Conservation (phyloP, 2,113 vertebrate species). For the Gobio gobio region DNA sequence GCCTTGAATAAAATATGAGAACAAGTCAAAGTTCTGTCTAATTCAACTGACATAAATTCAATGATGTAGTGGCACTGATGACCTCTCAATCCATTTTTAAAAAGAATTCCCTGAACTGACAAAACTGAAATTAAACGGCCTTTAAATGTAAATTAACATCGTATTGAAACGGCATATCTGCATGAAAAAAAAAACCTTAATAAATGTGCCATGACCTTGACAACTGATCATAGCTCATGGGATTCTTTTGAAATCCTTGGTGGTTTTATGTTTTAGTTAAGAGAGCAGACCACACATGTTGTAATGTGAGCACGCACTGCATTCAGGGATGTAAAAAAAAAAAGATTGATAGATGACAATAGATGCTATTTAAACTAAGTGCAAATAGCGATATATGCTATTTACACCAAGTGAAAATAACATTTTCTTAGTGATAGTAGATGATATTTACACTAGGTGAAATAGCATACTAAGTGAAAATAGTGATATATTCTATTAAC, state of each 20-base stretch:
- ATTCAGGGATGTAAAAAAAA: neutral
- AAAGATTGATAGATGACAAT: neutral
- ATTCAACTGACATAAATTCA: neutral
- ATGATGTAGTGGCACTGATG: neutral
- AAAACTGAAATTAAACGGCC: neutral
- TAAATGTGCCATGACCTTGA: neutral
- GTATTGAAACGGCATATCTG: neutral
- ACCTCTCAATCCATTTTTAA: neutral
- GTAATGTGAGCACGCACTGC: neutral
- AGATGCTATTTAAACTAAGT: too few species aligned
- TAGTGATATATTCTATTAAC: too few species aligned
- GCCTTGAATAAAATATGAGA: neutral
- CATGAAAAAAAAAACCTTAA: neutral
- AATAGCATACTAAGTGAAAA: too few species aligned
- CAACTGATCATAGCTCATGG: neutral
- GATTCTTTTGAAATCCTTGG: neutral
- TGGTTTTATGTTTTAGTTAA: conserved; percentile 9
- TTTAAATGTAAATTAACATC: neutral
- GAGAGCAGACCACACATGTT: conserved; percentile 9
- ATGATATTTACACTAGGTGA: too few species aligned
- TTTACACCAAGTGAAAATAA: too few species aligned
- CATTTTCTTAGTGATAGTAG: too few species aligned
- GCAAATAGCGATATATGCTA: too few species aligned
- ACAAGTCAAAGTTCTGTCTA: neutral
- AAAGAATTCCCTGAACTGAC: neutral